A percentile compares a stretch with the other conserved stretches of the same genome.
Conservation (phyloP, 2,888 invertebrate species). For the Drosophila prostipennis region DNA sequence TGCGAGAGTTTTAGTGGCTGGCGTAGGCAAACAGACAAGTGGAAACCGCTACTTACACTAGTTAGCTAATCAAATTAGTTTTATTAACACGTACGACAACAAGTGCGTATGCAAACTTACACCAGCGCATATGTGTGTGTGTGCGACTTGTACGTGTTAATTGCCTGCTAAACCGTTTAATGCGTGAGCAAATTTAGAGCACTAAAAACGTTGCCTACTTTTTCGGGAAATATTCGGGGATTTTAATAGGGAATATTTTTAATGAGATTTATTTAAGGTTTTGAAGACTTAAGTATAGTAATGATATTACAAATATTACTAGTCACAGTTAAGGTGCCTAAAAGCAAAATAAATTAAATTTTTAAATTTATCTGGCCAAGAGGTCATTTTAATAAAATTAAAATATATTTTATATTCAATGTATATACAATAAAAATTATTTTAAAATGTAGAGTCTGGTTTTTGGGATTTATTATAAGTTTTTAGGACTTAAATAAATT, state of each 20-base stretch:
- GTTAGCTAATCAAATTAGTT: conserved; percentile 81
- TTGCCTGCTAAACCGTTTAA: conserved; percentile 67
- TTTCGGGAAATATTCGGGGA: conserved; percentile 2
- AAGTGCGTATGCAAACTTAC: conserved; percentile 52
- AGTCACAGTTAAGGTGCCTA: no score
- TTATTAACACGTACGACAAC: conserved; percentile 78
- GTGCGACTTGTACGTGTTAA: conserved; percentile 64
- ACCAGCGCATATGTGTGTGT: conserved; percentile 32
- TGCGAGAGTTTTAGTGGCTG: conserved; percentile 27
- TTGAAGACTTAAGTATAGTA: no score
- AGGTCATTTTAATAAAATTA: no score
- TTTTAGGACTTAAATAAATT: no score
- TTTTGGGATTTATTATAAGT: no score
- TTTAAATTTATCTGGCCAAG: no score
- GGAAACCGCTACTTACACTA: conserved; percentile 76
- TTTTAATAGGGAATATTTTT: not conserved
- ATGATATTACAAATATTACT: no score
- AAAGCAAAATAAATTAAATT: no score
- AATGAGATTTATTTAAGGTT: no score
- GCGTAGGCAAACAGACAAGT: conserved; percentile 69
- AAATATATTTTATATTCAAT: no score
- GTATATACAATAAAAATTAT: no score
- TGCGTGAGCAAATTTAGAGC: conserved; percentile 12
- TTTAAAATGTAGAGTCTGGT: no score
- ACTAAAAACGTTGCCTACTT: conserved; percentile 62